Percentiles rank a stretch among this genome's conserved stretches.
phyloP scores from a whole-genome alignment of 2,888 invertebrate genomes.

The Eudemis profundana region DNA sequence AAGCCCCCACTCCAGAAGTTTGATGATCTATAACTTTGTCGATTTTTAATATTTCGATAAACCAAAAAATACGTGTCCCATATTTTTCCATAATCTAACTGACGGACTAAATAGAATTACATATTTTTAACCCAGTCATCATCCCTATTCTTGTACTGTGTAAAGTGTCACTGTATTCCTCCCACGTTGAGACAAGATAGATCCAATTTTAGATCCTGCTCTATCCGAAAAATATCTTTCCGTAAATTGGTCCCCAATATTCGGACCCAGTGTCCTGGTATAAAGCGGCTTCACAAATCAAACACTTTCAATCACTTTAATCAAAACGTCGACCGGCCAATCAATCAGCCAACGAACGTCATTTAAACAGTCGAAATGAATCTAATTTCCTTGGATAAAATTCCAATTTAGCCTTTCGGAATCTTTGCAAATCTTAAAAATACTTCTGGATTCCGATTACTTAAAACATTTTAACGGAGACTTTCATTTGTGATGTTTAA shows the following conservation, averaged over 20 bases:
- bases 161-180: too few species aligned
- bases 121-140: too few species aligned
- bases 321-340: constrained; percentile 49
- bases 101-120: too few species aligned
- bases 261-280: constrained; percentile 37
- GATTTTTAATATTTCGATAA: too few species aligned
- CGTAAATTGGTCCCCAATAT: constrained; percentile 13
- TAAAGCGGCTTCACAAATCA: constrained; percentile 49
- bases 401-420: constrained; percentile 63
- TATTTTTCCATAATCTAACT: too few species aligned
- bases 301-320: constrained; percentile 44
- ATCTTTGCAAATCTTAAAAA: constrained; percentile 71
- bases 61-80: too few species aligned
- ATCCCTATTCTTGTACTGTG: too few species aligned
- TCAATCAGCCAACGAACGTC: constrained; percentile 52
- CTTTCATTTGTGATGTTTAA: constrained; percentile 84
- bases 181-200: too few species aligned
- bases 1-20: too few species aligned
- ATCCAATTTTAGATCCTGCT: not conserved
- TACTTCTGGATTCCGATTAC: constrained; percentile 81
- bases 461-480: constrained; percentile 79
- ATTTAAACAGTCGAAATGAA: constrained; percentile 50
- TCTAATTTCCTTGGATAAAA: constrained; percentile 54
- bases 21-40: too few species aligned
- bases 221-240: not conserved